Base-by-base conservation (phyloP, 2,797 vertebrate genomes). In the Syngnathus rostellatus region DNA sequence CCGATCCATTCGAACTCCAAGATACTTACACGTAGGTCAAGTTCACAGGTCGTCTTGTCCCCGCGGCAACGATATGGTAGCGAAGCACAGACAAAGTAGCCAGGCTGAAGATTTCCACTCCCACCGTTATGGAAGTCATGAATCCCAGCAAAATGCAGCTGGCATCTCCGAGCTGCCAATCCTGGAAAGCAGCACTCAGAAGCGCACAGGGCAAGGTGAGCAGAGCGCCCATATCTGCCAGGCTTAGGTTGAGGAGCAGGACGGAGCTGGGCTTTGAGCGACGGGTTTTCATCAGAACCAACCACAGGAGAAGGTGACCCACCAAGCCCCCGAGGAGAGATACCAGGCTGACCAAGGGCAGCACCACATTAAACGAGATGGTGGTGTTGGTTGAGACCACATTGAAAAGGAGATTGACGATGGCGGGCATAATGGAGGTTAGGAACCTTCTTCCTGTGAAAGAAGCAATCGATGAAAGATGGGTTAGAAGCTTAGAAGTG, bases 351-450 rank as follows among this genome's bases (percentile, higher is more conserved):
- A 90, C 83, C 80, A 84, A 63, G 2, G 83, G 88, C 74, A 90
- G 74, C 69, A 86, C 83, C 82, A 81, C 72, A 0, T 71, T 65
- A 77, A 89, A 91, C 66, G 88, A 81, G 78, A 90, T 88, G 78
- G 86, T 87, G 77, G 88, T 90, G 78, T 91, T 89, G 77, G 88
- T 86, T 73, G 81, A 86, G n/a, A 90, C 80, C 0, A 83, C 80
- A 23, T 89, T 88, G 70, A 89, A 90, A 14, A 90, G 83, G 50
- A 89, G 87, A 79, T 89, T 90, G 69, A 90, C 83, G 6, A 91
- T 89, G 66, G 86, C 86, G 0, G 89, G 87, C 88, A 90, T 90
- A 75, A 43, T 55, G 21, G 23, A 21, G 37, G 64, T 0, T 2
- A 21, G 14, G 21, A 31, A 31, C 31, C 31, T 4, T 62, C 8